Base-by-base conservation (phyloP, 1,140 invertebrate species). In the Pectinophora gossypiella region DNA sequence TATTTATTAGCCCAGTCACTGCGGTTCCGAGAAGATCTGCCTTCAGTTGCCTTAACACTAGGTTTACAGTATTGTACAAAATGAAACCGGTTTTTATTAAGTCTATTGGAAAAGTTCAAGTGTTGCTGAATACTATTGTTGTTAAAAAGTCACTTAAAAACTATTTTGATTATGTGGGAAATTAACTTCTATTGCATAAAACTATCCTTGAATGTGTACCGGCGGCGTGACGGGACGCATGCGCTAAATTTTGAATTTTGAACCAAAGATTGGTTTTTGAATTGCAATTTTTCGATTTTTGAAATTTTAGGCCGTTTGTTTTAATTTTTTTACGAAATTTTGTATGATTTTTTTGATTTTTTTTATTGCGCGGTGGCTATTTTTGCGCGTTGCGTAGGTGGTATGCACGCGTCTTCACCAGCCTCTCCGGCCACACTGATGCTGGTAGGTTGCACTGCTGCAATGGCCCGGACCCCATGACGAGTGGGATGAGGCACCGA, bases 41-140 rank as follows among this genome's bases (percentile, higher is more conserved):
- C 76, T 66, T 40, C 74, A 79, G 81, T 84, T 81, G 79, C 79
- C 84, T 87, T 83, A 81, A 72, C 76, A 76, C 80, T 85, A 85
- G 67, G 69, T 76, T 15, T 73, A 83, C 64, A 78, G 77, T 83
- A 15, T 76, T 75, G 68, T 71, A 68, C 45, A 79, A 76, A 81
- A 72, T 72, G 46, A 82, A 85, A 82, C 75, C 75, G 77, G 76
- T 83, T 56, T 43, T 77, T 64, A 40, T 49, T 40, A 56, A 67
- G 62, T 76, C 59, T 85, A 69, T 78, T 72, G 65, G 27, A 21
- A 76, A 58, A 81, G 79, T 82, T 79, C 81, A 87, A 87, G 84
- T 87, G 84, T 87, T 87, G 84, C 81, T 78, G 84, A 87, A 82
- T 84, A 85, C 70, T 78, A 80, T 82, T 78, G 75, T 63, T 40